Conservation (phyloP, 2,888 invertebrate species). For the Andrena fulva region DNA sequence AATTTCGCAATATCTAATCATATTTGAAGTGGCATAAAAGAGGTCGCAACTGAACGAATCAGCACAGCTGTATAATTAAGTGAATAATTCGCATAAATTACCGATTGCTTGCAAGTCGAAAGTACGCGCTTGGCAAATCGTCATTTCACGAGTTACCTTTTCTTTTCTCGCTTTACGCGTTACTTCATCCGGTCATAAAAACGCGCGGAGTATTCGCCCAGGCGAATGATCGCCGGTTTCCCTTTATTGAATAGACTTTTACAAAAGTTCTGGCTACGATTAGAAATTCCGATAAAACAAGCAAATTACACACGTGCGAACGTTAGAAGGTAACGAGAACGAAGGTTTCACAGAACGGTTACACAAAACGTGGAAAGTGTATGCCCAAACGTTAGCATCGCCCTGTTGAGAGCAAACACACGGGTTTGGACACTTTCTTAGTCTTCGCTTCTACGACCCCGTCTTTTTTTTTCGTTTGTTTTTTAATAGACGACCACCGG, state of each 20-base stretch:
- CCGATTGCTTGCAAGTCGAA: constrained; percentile 15
- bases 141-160: constrained; percentile 9
- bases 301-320: constrained; percentile 20
- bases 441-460: background rate
- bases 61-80: background rate
- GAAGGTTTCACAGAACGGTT: constrained; percentile 27
- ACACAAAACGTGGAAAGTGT: constrained; percentile 54
- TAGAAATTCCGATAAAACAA: constrained; percentile 38
- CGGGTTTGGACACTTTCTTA: constrained; percentile 10
- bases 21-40: background rate
- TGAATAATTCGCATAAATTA: background rate
- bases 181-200: background rate
- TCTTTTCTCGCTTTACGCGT: constrained; percentile 1
- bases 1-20: background rate
- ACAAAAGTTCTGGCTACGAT: constrained; percentile 10
- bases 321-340: constrained; percentile 53
- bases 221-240: background rate
- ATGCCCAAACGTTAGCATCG: constrained; percentile 54
- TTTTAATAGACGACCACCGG: constrained; percentile 42
- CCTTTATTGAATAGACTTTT: constrained; percentile 9
- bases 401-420: constrained; percentile 49
- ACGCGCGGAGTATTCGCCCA: background rate
- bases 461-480: background rate
- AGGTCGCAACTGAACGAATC: background rate
- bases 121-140: background rate